Evolutionary conservation across 1,140 invertebrate species (phyloP).

Genomic region (Cydia fagiglandana): DNA sequence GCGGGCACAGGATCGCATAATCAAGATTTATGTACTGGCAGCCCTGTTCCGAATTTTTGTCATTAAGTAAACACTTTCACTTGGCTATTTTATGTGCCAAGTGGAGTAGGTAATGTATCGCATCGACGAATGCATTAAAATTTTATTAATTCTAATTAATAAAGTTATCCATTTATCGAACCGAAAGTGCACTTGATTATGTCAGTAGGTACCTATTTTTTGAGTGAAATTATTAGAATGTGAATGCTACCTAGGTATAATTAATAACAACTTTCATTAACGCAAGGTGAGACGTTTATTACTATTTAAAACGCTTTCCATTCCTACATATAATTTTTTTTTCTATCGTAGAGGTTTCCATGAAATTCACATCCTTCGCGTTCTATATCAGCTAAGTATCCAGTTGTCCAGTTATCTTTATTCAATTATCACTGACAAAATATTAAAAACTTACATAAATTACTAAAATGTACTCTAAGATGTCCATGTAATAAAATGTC

Average conservation of each 20-base stretch:
- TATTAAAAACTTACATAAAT: too few relatives aligned
- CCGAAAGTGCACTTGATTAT: neutral
- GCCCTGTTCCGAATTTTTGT: neutral
- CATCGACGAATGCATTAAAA: neutral
- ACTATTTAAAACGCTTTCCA: neutral
- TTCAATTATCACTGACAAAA: too few relatives aligned
- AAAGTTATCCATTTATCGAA: neutral
- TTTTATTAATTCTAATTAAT: neutral
- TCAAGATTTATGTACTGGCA: too few relatives aligned
- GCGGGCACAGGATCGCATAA: too few relatives aligned
- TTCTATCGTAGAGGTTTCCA: too few relatives aligned
- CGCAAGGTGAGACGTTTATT: neutral
- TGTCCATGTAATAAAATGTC: too few relatives aligned
- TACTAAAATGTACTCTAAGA: too few relatives aligned
- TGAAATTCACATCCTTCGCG: too few relatives aligned
- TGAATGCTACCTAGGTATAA: neutral
- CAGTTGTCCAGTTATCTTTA: too few relatives aligned
- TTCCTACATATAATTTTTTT: neutral
- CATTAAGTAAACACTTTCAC: neutral
- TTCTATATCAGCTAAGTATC: too few relatives aligned
- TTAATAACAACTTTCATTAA: constrained; percentile 7
- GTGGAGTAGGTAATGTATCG: neutral
- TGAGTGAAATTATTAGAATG: constrained; percentile 12
- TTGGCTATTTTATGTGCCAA: neutral
- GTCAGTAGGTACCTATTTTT: neutral